These are phyloP conservation scores for Xenops minutus DNA, from an alignment of 2,797 vertebrate genomes.

Conservation along the genomic window DNA sequence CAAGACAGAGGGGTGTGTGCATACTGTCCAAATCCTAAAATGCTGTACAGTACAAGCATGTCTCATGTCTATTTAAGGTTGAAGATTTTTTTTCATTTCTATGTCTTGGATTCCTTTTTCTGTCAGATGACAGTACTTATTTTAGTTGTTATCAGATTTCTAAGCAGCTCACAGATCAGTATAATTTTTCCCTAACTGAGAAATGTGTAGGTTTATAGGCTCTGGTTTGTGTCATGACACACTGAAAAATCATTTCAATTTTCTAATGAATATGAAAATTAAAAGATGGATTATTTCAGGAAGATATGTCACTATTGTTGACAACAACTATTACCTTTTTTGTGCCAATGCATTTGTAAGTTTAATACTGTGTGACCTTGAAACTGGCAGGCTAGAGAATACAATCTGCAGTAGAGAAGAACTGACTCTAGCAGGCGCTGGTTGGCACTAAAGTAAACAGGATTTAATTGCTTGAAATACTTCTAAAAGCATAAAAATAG, in stretches of 20 bases:
- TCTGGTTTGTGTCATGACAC: background rate
- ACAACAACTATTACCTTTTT: background rate
- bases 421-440: background rate
- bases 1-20: background rate
- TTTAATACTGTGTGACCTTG: slow-evolving; percentile 12
- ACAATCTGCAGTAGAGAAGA: background rate
- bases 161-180: background rate
- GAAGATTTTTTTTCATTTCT: background rate
- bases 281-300: slow-evolving; percentile 19
- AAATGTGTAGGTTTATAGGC: background rate
- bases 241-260: background rate
- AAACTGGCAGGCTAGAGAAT: background rate
- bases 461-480: background rate
- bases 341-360: background rate
- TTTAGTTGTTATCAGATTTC: slow-evolving; percentile 7
- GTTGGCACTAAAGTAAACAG: background rate
- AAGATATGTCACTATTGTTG: background rate
- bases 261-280: background rate
- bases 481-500: background rate
- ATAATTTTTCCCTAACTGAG: background rate
- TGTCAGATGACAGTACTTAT: background rate
- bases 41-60: background rate
- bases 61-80: background rate
- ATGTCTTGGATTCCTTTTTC: background rate
- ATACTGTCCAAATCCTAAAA: background rate